Percentiles rank a stretch among this genome's conserved stretches.
Evolutionary conservation across 2,113 vertebrate genomes (phyloP).

Genomic region (Bagarius yarrelli): DNA sequence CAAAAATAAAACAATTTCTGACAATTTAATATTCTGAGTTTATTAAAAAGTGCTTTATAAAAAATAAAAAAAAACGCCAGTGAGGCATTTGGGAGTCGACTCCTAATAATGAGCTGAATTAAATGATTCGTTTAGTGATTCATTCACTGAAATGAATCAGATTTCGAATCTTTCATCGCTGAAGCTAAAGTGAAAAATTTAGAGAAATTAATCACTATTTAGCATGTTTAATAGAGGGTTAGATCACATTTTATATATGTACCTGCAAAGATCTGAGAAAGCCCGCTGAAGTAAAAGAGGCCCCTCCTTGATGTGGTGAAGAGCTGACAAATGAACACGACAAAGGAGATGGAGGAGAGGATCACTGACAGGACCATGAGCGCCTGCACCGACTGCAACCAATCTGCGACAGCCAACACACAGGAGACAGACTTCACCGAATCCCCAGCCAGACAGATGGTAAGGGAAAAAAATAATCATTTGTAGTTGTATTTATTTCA

Average conservation of each 20-base stretch:
- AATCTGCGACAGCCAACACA: constrained; percentile 63
- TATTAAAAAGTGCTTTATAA: too few species aligned
- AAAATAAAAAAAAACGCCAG: too few species aligned
- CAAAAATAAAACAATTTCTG: too few species aligned
- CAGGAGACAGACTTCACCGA: not conserved
- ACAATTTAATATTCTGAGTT: too few species aligned
- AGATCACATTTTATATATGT: not conserved
- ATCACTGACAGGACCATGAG: constrained; percentile 83
- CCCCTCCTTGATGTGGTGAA: constrained; percentile 75
- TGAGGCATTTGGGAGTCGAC: not conserved
- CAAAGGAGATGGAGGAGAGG: constrained; percentile 82
- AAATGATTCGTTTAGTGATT: too few species aligned
- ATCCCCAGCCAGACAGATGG: not conserved
- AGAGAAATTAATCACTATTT: too few species aligned
- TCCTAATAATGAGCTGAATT: not conserved
- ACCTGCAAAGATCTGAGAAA: constrained; percentile 84
- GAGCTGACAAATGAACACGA: constrained; percentile 83
- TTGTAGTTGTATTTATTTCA: not conserved
- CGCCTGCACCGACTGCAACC: constrained; percentile 84
- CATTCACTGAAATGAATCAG: too few species aligned
- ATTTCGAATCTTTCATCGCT: not conserved
- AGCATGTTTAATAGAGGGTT: too few species aligned
- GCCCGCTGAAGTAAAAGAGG: constrained; percentile 84
- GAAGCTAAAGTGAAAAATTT: too few species aligned
- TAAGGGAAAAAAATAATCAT: not conserved